These are phyloP conservation scores for Caenorhabditis sulstoni DNA, from an alignment of 2,888 invertebrate genomes.

Conservation along the genomic window DNA sequence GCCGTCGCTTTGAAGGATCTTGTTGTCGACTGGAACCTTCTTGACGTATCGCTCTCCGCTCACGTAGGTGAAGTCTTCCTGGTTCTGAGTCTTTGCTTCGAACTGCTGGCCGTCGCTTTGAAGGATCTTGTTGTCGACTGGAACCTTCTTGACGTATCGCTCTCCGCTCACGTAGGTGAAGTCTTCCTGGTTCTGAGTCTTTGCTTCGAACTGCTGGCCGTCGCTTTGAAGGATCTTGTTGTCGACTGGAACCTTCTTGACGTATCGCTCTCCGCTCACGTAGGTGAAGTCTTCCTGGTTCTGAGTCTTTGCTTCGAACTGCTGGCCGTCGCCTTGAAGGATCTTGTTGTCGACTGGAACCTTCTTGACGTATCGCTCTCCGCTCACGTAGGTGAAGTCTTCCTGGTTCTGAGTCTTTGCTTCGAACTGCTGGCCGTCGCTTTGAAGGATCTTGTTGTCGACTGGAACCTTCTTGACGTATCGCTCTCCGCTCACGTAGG, in stretches of 20 bases:
- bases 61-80: conserved; percentile 17
- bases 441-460: conserved; percentile 4
- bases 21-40: conserved; percentile 14
- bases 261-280: conserved; percentile 8
- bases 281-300: conserved; percentile 24
- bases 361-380: conserved; percentile 19
- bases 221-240: conserved; percentile 18
- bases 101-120: conserved; percentile 17
- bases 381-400: conserved; percentile 5
- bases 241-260: conserved; percentile 11
- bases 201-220: conserved; percentile 13
- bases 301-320: conserved; percentile 15
- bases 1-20: conserved; percentile 15
- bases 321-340: conserved; percentile 16
- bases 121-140: conserved; percentile 15
- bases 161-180: conserved; percentile 18
- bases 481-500: conserved; percentile 6
- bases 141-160: conserved; percentile 17
- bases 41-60: conserved; percentile 15
- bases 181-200: conserved; percentile 21
- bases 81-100: conserved; percentile 11
- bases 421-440: too few species aligned
- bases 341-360: conserved; percentile 13
- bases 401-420: not conserved
- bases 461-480: conserved; percentile 16